A percentile compares a stretch with the other conserved stretches of the same genome.
These are phyloP conservation scores for Cheilinus undulatus DNA, from an alignment of 2,113 vertebrate species.

Conservation along the genomic window DNA sequence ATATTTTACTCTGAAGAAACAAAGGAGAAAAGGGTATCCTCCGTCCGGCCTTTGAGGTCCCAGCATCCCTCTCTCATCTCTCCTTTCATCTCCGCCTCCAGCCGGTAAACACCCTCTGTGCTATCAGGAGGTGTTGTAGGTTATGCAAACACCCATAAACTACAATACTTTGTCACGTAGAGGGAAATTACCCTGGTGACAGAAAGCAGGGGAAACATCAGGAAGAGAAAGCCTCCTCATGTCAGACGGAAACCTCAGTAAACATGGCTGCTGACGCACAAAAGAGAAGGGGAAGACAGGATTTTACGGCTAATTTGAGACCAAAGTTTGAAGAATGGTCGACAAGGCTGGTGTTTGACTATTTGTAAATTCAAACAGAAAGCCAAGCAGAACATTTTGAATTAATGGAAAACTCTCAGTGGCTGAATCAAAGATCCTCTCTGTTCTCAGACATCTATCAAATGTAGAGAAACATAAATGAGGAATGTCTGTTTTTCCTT, in stretches of 20 bases:
- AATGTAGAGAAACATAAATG: slow-evolving; percentile 26
- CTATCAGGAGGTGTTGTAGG: slow-evolving; percentile 31
- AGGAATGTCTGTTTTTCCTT: slow-evolving; percentile 21
- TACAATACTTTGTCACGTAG: slow-evolving; percentile 44
- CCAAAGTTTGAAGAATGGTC: slow-evolving; percentile 21
- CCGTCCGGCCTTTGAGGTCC: slow-evolving; percentile 48
- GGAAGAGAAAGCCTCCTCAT: slow-evolving; percentile 49
- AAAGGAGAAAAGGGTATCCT: slow-evolving; percentile 49
- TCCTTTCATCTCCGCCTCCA: slow-evolving; percentile 39
- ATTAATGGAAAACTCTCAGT: not conserved
- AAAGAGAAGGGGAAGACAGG: slow-evolving; percentile 24
- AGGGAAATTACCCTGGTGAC: slow-evolving; percentile 73
- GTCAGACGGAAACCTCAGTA: slow-evolving; percentile 64
- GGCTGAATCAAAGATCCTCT: slow-evolving; percentile 11
- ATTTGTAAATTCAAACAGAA: slow-evolving; percentile 1
- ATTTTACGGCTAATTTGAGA: slow-evolving; percentile 25
- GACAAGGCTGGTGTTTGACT: slow-evolving; percentile 7
- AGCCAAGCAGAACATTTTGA: slow-evolving; percentile 8
- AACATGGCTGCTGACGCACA: slow-evolving; percentile 63
- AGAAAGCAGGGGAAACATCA: slow-evolving; percentile 45
- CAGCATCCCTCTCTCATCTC: slow-evolving; percentile 47
- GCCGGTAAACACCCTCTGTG: slow-evolving; percentile 45
- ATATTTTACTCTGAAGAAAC: slow-evolving; percentile 20
- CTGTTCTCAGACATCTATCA: slow-evolving; percentile 33
- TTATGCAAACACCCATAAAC: slow-evolving; percentile 40